phyloP scores from a whole-genome alignment of 2,888 invertebrate species.

The Kuschelorhynchus macadamiae region DNA sequence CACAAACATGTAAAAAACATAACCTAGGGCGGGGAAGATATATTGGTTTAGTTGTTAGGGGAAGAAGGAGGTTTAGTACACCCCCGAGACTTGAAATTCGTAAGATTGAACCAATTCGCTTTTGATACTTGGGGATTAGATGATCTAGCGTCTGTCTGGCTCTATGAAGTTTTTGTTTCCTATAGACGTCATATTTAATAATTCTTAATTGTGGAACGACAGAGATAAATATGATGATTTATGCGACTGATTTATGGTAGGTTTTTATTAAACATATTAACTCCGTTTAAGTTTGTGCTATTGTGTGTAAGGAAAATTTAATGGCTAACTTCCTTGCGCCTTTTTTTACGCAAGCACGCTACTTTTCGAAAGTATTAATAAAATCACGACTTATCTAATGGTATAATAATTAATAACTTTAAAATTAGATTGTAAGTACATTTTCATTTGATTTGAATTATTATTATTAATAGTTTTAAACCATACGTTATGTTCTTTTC shows the following conservation, averaged over 20 bases:
- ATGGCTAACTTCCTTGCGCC: too few relatives aligned
- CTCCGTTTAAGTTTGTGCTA: neutral
- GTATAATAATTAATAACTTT: too few relatives aligned
- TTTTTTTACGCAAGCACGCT: too few relatives aligned
- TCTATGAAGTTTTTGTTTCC: slow-evolving; percentile 25
- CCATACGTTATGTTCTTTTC: too few relatives aligned
- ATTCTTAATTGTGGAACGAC: slow-evolving; percentile 40
- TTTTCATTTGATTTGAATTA: too few relatives aligned
- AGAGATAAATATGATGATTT: slow-evolving; percentile 32
- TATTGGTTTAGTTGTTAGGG: slow-evolving; percentile 38
- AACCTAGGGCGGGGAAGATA: slow-evolving; percentile 41
- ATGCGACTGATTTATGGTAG: slow-evolving; percentile 2
- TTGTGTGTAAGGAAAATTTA: too few relatives aligned
- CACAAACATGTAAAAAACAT: slow-evolving; percentile 57
- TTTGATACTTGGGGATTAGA: slow-evolving; percentile 55
- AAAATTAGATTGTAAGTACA: too few relatives aligned
- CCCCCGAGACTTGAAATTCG: slow-evolving; percentile 57
- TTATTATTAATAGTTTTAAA: too few relatives aligned
- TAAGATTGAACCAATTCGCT: slow-evolving; percentile 60
- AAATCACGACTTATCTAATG: too few relatives aligned
- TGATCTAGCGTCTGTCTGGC: slow-evolving; percentile 41
- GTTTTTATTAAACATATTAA: neutral
- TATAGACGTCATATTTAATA: slow-evolving; percentile 31
- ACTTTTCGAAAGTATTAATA: too few relatives aligned
- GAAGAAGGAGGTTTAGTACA: slow-evolving; percentile 52